A percentile compares a stretch with the other conserved stretches of the same genome.
Conservation (phyloP, 2,888 invertebrate species). For the Chrysotoxum bicinctum region DNA sequence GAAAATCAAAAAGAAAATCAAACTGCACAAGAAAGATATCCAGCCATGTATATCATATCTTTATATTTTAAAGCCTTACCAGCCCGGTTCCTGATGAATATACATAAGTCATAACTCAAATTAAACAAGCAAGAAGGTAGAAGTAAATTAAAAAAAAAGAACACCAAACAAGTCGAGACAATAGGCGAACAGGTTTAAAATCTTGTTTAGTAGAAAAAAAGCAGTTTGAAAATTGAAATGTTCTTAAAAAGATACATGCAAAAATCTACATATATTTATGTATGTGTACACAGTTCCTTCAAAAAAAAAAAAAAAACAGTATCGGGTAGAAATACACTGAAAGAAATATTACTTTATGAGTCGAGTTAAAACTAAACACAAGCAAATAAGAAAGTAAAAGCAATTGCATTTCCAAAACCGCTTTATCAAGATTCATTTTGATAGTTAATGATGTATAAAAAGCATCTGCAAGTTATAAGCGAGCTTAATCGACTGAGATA, state of each 20-base stretch:
- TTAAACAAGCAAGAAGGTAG: too few species aligned
- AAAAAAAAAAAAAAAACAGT: not conserved
- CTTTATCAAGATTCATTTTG: not conserved
- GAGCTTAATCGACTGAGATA: conserved; percentile 23
- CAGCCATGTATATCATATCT: too few species aligned
- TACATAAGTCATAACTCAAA: not conserved
- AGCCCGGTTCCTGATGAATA: not conserved
- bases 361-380: not conserved
- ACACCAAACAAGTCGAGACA: not conserved
- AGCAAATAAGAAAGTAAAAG: not conserved
- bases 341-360: not conserved
- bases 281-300: not conserved
- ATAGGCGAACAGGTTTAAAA: not conserved
- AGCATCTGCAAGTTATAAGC: conserved; percentile 13
- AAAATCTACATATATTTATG: not conserved
- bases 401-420: conserved; percentile 8
- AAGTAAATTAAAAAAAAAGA: not conserved
- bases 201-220: not conserved
- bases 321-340: conserved; percentile 8
- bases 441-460: conserved; percentile 35
- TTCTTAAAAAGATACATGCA: not conserved
- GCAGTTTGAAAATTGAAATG: not conserved
- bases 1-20: too few species aligned
- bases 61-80: not conserved
- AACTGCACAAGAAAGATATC: too few species aligned